Evolutionary conservation across 2,113 vertebrate species (phyloP).

Genomic region (Chionodraco myersi): DNA sequence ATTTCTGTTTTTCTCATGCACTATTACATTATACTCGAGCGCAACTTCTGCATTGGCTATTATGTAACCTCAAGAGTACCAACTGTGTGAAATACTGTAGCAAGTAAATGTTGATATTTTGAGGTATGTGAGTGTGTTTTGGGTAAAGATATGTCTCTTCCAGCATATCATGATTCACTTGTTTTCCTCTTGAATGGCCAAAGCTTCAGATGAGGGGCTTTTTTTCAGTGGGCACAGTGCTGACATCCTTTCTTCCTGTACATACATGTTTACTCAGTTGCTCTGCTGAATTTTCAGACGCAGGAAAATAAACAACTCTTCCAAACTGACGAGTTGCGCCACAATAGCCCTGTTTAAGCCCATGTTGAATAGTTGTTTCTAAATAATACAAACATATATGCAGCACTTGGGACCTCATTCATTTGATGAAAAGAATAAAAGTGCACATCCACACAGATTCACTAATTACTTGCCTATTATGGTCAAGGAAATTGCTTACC

Average conservation of each 20-base stretch:
- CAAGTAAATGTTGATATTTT: conserved; percentile 42
- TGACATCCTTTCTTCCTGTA: conserved; percentile 24
- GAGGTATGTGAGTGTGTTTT: conserved; percentile 13
- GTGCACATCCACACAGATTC: background rate
- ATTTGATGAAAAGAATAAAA: background rate
- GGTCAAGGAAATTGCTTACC: background rate
- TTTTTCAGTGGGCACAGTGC: conserved; percentile 47
- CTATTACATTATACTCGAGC: conserved; percentile 2
- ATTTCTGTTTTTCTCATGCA: background rate
- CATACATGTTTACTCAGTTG: conserved; percentile 32
- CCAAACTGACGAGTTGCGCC: conserved; percentile 6
- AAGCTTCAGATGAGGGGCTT: conserved; percentile 48
- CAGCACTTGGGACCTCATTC: background rate
- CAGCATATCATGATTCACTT: conserved; percentile 47
- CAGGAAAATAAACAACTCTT: conserved; percentile 20
- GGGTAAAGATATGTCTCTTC: conserved; percentile 39
- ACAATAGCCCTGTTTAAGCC: conserved; percentile 1
- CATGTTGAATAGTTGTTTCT: background rate
- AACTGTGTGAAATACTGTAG: background rate
- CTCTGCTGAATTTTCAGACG: conserved; percentile 18
- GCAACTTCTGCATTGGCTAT: background rate
- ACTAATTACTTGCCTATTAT: conserved; percentile 19
- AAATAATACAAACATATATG: background rate
- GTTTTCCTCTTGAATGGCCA: conserved; percentile 36
- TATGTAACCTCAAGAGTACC: conserved; percentile 1